These are phyloP conservation scores for Sciaenops ocellatus DNA, from an alignment of 2,797 vertebrate species.

Conservation along the genomic window DNA sequence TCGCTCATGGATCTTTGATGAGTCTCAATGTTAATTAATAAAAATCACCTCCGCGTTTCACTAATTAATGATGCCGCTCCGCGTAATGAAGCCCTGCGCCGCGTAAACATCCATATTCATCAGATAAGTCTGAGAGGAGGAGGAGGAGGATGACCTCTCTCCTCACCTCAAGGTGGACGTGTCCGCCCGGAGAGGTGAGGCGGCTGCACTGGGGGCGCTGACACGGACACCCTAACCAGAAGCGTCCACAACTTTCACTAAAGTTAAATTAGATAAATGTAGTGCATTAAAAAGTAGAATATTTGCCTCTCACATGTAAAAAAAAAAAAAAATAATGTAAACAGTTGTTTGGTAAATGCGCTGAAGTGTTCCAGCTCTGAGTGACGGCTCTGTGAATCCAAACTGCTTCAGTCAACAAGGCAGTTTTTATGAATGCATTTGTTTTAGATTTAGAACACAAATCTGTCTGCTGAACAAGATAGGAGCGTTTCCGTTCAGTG, in stretches of 20 bases:
- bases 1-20: background rate
- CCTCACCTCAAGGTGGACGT: slow-evolving; percentile 21
- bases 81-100: background rate
- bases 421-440: background rate
- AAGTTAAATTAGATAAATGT: background rate
- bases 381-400: no score
- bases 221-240: background rate
- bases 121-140: background rate
- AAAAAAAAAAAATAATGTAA: no score
- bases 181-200: slow-evolving; percentile 38
- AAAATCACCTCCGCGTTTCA: background rate
- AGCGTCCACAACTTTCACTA: background rate
- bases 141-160: slow-evolving; percentile 9
- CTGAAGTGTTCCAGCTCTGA: no score
- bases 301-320: no score
- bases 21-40: background rate
- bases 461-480: no score
- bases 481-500: no score
- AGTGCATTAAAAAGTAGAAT: no score
- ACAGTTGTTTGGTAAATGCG: background rate
- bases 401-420: background rate
- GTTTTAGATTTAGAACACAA: background rate
- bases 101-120: background rate
- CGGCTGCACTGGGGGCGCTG: no score
- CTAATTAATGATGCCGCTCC: slow-evolving; percentile 2